phyloP scores from a whole-genome alignment of 2,113 vertebrate genomes.

The Malurus melanocephalus region DNA sequence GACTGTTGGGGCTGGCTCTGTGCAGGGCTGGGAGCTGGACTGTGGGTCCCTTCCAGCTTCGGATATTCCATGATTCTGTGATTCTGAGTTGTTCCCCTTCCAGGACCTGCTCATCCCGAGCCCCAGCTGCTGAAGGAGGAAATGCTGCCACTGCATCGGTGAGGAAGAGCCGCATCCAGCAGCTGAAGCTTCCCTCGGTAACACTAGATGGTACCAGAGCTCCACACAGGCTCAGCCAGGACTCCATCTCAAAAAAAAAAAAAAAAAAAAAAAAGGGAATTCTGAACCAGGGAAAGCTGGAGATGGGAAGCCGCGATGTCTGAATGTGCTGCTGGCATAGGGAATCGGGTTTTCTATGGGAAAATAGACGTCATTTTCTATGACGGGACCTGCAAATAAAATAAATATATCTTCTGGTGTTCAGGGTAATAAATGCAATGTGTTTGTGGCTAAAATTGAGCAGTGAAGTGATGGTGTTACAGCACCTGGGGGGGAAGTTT shows the following conservation, averaged over 20 bases:
- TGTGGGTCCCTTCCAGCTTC: no score
- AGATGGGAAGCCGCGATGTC: neutral
- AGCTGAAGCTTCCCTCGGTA: neutral
- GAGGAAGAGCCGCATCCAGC: neutral
- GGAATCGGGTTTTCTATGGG: neutral
- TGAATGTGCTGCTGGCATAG: neutral
- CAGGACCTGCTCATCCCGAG: no score
- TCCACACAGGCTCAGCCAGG: neutral
- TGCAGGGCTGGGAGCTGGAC: no score
- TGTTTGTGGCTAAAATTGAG: neutral
- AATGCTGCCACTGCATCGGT: no score
- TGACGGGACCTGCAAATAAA: neutral
- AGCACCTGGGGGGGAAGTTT: neutral
- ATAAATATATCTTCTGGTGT: neutral
- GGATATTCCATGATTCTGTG: no score
- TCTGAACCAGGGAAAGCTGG: neutral
- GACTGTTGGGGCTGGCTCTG: no score
- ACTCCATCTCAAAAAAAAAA: neutral
- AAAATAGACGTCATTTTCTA: neutral
- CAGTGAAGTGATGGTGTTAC: neutral
- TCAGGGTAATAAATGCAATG: neutral
- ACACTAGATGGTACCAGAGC: constrained; percentile 57
- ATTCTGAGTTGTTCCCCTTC: no score
- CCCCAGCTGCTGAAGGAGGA: no score
- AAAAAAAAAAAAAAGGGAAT: neutral